phyloP scores from a whole-genome alignment of 2,888 invertebrate species.

The Caenorhabditis drosophilae region DNA sequence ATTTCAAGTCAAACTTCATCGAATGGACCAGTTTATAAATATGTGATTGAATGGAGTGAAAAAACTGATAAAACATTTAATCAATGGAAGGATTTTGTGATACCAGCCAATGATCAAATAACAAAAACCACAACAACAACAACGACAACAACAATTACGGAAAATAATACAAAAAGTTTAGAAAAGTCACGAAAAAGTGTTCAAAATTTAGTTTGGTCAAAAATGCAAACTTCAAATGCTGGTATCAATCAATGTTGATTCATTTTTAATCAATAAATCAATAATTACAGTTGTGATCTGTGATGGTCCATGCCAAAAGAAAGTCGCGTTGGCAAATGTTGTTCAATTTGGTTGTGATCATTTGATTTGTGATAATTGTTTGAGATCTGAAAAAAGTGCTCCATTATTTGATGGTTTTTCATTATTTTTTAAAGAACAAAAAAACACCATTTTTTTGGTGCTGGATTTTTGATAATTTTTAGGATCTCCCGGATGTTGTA shows the following conservation, averaged over 20 bases:
- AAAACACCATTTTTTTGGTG: not conserved
- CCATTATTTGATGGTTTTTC: constrained; percentile 18
- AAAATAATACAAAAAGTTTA: not conserved
- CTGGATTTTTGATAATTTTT: too few species aligned
- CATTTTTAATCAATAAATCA: too few species aligned
- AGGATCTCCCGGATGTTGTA: constrained; percentile 7
- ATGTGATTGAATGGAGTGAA: not conserved
- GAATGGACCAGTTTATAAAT: not conserved
- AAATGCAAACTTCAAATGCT: too few species aligned
- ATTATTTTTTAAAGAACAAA: not conserved
- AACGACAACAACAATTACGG: not conserved
- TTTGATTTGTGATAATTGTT: constrained; percentile 22
- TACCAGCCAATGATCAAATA: too few species aligned
- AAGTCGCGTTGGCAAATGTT: constrained; percentile 1
- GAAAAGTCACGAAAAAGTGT: not conserved
- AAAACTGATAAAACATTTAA: not conserved
- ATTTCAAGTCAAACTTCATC: not conserved
- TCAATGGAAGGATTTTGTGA: too few species aligned
- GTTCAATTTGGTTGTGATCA: constrained; percentile 34
- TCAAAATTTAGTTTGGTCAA: too few species aligned
- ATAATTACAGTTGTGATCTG: constrained; percentile 1
- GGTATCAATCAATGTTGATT: too few species aligned
- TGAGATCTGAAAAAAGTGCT: constrained; percentile 10
- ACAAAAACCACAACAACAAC: too few species aligned
- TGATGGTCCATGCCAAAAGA: constrained; percentile 23